A percentile compares a stretch with the other conserved stretches of the same genome.
Conservation (phyloP, 2,113 vertebrate genomes). For the Mesocricetus auratus region DNA sequence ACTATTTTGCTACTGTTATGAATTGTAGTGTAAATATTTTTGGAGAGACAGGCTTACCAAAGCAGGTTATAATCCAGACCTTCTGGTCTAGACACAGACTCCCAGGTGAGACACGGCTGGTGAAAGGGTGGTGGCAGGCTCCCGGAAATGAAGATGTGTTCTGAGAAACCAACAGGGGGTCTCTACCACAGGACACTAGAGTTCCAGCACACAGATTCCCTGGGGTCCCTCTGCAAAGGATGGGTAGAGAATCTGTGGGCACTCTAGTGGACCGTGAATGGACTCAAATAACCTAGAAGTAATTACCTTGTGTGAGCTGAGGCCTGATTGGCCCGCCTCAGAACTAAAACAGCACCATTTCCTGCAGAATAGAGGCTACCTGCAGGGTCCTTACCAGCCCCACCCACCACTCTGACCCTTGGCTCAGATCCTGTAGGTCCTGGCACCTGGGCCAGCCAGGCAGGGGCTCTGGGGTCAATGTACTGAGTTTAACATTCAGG, state of each 20-base stretch:
- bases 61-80: background rate
- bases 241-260: background rate
- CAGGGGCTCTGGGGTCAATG: too few species aligned
- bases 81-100: background rate
- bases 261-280: background rate
- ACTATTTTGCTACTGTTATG: background rate
- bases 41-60: background rate
- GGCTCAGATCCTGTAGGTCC: background rate
- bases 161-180: background rate
- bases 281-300: background rate
- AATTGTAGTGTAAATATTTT: background rate
- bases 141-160: background rate
- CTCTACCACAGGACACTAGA: fast-evolving
- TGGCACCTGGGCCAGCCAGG: background rate
- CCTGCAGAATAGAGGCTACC: background rate
- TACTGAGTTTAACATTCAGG: background rate
- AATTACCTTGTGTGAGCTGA: background rate
- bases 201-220: background rate
- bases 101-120: background rate
- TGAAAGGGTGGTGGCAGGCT: background rate
- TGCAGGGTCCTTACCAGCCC: background rate
- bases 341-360: background rate
- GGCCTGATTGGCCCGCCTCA: background rate
- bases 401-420: background rate
- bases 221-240: background rate